phyloP scores from a whole-genome alignment of 2,888 invertebrate genomes.

The Argynnis bischoffii region DNA sequence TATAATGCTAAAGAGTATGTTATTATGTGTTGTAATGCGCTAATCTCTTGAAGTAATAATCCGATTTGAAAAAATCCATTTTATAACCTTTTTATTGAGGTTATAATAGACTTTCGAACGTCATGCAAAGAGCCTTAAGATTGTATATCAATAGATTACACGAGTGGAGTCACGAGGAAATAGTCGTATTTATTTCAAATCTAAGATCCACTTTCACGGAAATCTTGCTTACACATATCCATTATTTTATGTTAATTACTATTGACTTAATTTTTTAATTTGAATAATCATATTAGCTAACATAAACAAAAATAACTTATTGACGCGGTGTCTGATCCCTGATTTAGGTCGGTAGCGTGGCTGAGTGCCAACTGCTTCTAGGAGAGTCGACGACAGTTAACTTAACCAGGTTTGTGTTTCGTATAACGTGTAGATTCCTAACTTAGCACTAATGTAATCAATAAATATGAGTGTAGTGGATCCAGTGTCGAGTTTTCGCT shows the following conservation, averaged over 20 bases:
- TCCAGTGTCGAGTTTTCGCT: neutral
- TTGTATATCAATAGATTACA: too few species aligned
- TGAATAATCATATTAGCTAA: slow-evolving; percentile 29
- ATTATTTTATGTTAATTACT: neutral
- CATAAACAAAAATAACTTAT: slow-evolving; percentile 61
- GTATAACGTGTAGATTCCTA: slow-evolving; percentile 12
- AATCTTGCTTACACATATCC: neutral
- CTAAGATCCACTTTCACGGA: too few species aligned
- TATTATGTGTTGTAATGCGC: neutral
- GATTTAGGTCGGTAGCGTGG: slow-evolving; percentile 51
- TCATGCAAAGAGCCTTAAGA: too few species aligned
- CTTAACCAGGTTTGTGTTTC: slow-evolving; percentile 15
- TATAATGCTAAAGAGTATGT: neutral
- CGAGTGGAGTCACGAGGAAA: too few species aligned
- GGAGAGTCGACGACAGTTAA: slow-evolving; percentile 30
- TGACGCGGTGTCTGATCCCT: slow-evolving; percentile 46
- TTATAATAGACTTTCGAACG: too few species aligned
- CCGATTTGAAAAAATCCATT: too few species aligned
- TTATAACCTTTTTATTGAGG: too few species aligned
- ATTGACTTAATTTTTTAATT: slow-evolving; percentile 32
- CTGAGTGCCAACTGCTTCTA: slow-evolving; percentile 44
- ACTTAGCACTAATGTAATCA: slow-evolving; percentile 1
- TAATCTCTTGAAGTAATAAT: too few species aligned
- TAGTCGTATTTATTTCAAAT: too few species aligned
- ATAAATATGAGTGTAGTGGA: neutral